Evolutionary conservation across 2,888 invertebrate genomes (phyloP), one percentile per base, ranked within the genome.

Genomic region (Aspidiotus rigidus): DNA sequence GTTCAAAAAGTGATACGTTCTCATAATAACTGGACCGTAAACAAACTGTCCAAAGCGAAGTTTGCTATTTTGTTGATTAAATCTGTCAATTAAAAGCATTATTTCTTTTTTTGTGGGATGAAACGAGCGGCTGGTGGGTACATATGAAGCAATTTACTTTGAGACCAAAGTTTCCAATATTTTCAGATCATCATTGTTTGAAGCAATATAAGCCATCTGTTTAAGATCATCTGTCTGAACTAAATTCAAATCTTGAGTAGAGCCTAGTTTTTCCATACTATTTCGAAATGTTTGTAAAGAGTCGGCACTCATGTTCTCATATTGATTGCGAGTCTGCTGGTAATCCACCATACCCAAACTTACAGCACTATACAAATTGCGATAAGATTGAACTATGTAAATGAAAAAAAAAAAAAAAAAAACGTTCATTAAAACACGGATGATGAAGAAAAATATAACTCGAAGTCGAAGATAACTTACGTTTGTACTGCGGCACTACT

Each of bases 11-110:
- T 90, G 81, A 71, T 87, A 86, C 81, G 89, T 83, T 74, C 92
- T 81, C 89, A 92, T 90, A 0, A 88, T 82, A 13, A 91, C 86
- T 7, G 92, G 89, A 0, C 92, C 92, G 82, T 92, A 91, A 7
- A 86, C 77, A 77, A 85, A 92, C 73, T 82, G 86, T n/a, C 89
- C 88, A 82, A 91, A 90, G 71, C 89, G 79, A 69, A 86, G 77
- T 73, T 87, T 85, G 72, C 83, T 82, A 72, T 85, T 87, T 76
- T 90, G 89, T 16, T 80, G 77, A 75, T 86, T 85, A 75, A 86
- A 91, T 75, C 88, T 88, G 74, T 71, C 80, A 80, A 71, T 41
- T 64, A 69, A 13, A 3, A 13, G 3, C 49, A 13, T 49, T 49
- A 49, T 11, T n/a, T 2, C n/a, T 49, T n/a, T 13, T 13, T 49